phyloP scores from a whole-genome alignment of 2,888 invertebrate species.

The Oithona nana region DNA sequence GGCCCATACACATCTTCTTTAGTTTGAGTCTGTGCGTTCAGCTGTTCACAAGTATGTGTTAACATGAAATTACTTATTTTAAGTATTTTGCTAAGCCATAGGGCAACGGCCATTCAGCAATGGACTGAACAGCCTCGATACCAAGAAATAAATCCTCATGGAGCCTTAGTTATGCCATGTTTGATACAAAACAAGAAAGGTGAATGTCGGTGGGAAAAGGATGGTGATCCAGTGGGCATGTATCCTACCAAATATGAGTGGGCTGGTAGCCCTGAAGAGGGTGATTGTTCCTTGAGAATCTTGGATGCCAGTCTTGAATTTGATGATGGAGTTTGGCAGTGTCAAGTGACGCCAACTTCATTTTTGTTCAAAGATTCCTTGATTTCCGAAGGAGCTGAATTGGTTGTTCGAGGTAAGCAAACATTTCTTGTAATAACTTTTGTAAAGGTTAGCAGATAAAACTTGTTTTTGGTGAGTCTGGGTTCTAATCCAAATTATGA shows the following conservation, averaged over 20 bases:
- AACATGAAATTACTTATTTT: too few relatives aligned
- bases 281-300: constrained; percentile 70
- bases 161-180: constrained; percentile 65
- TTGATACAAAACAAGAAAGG: constrained; percentile 68
- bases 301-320: constrained; percentile 60
- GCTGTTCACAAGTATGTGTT: too few relatives aligned
- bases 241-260: constrained; percentile 65
- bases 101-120: constrained; percentile 39
- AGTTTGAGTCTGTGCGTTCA: too few relatives aligned
- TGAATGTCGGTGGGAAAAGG: constrained; percentile 79
- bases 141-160: constrained; percentile 74
- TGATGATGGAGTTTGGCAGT: constrained; percentile 79
- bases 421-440: background rate
- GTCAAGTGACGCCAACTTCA: constrained; percentile 78
- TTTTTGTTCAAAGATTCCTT: constrained; percentile 61
- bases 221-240: constrained; percentile 75
- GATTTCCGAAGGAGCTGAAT: constrained; percentile 60
- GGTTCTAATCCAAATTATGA: too few relatives aligned
- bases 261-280: constrained; percentile 24
- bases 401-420: constrained; percentile 55
- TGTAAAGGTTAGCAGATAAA: too few relatives aligned
- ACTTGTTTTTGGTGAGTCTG: too few relatives aligned
- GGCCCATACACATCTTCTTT: too few relatives aligned
- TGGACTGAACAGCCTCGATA: constrained; percentile 68
- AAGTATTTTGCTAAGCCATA: too few relatives aligned